Conservation (phyloP, 2,888 invertebrate genomes). For the Leptopilina myrica region DNA sequence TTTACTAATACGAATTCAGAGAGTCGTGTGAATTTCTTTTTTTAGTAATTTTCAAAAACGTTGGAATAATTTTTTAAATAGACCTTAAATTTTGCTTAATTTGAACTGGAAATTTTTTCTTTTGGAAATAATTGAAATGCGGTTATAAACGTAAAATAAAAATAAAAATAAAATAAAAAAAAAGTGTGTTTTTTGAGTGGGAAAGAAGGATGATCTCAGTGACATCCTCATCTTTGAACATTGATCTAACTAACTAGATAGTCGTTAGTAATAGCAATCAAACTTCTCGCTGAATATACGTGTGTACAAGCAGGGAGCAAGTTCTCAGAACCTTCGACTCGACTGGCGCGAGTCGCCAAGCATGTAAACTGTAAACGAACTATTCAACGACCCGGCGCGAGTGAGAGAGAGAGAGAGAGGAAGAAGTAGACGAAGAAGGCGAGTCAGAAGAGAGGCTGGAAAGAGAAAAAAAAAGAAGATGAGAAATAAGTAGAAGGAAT, state of each 20-base stretch:
- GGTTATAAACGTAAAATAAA: no score
- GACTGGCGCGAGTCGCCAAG: constrained; percentile 35
- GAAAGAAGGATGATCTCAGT: constrained; percentile 9
- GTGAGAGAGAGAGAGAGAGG: constrained; percentile 43
- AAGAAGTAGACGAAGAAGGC: constrained; percentile 51
- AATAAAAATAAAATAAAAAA: no score
- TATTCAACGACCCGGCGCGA: constrained; percentile 14
- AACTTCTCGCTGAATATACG: constrained; percentile 33
- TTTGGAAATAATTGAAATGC: no score
- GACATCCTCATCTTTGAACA: constrained; percentile 17
- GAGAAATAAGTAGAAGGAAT: constrained; percentile 59
- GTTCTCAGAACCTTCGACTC: constrained; percentile 36
- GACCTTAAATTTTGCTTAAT: no score
- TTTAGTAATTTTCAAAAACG: no score
- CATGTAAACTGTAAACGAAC: constrained; percentile 51
- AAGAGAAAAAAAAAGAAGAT: constrained; percentile 50
- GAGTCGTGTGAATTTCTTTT: no score
- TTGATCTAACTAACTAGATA: constrained; percentile 35
- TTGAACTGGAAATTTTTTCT: no score
- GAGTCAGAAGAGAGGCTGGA: constrained; percentile 32
- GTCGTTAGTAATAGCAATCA: constrained; percentile 32
- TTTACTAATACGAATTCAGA: no score
- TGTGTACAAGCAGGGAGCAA: constrained; percentile 28
- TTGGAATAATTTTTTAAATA: no score
- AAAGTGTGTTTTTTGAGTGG: background rate